These are phyloP conservation scores for Gymnocypris eckloni DNA, from an alignment of 2,797 vertebrate genomes.

Conservation along the genomic window DNA sequence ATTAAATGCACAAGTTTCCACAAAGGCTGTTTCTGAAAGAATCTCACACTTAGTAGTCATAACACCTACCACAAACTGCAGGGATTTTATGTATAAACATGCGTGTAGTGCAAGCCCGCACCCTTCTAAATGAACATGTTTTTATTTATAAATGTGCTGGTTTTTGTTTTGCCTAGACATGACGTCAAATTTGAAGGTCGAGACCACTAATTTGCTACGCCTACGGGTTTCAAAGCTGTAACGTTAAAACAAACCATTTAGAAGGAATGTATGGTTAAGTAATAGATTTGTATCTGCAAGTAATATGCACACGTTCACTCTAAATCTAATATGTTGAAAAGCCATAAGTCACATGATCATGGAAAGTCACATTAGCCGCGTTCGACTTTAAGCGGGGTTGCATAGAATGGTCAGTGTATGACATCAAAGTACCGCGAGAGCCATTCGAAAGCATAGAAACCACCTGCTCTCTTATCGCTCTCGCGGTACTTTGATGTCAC, in stretches of 20 bases:
- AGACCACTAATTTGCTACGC: too few species aligned
- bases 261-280: not conserved
- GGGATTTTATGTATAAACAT: not conserved
- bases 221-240: not conserved
- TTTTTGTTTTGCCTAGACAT: not conserved
- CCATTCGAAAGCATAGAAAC: too few species aligned
- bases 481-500: too few species aligned
- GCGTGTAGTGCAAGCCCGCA: not conserved
- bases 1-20: not conserved
- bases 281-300: not conserved
- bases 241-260: not conserved
- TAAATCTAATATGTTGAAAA: not conserved
- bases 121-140: not conserved
- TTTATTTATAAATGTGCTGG: not conserved
- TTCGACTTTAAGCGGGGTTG: too few species aligned
- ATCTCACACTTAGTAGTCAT: conserved; percentile 2
- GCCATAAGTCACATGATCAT: not conserved
- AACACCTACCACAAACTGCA: not conserved
- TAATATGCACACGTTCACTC: not conserved
- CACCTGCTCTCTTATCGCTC: too few species aligned
- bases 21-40: conserved; percentile 16
- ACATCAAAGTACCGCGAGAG: too few species aligned
- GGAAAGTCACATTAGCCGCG: too few species aligned
- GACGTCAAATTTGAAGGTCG: not conserved
- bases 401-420: too few species aligned